Evolutionary conservation across 2,797 vertebrate species (phyloP).

Genomic region (Miichthys miiuy): DNA sequence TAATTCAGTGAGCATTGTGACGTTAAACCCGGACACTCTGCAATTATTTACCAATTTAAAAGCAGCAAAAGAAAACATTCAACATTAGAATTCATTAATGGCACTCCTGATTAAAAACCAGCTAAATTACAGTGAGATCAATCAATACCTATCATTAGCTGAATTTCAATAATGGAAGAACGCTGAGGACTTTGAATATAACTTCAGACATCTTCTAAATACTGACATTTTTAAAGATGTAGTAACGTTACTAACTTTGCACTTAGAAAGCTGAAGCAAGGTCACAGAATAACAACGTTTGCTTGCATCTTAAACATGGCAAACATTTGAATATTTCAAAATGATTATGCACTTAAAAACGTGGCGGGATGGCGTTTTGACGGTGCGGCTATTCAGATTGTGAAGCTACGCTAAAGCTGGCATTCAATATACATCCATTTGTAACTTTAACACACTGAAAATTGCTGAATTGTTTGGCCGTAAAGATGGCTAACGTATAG

Average conservation of each 20-base stretch:
- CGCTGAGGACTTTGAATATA: background rate
- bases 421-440: background rate
- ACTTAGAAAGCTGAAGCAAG: constrained; percentile 30
- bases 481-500: constrained; percentile 30
- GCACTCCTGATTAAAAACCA: background rate
- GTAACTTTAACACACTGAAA: background rate
- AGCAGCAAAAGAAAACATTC: background rate
- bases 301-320: background rate
- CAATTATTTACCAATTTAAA: background rate
- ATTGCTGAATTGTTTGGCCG: background rate
- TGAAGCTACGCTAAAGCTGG: background rate
- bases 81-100: background rate
- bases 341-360: constrained; percentile 4
- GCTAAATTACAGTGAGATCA: background rate
- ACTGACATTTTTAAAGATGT: background rate
- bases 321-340: background rate
- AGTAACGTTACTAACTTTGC: constrained; percentile 3
- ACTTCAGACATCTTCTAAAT: background rate
- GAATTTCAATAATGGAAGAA: background rate
- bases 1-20: background rate
- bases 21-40: background rate
- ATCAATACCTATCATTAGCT: background rate
- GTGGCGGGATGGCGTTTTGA: constrained; percentile 45
- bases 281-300: background rate
- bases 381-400: background rate